phyloP scores from a whole-genome alignment of 2,113 vertebrate genomes.

The Rynchops niger region DNA sequence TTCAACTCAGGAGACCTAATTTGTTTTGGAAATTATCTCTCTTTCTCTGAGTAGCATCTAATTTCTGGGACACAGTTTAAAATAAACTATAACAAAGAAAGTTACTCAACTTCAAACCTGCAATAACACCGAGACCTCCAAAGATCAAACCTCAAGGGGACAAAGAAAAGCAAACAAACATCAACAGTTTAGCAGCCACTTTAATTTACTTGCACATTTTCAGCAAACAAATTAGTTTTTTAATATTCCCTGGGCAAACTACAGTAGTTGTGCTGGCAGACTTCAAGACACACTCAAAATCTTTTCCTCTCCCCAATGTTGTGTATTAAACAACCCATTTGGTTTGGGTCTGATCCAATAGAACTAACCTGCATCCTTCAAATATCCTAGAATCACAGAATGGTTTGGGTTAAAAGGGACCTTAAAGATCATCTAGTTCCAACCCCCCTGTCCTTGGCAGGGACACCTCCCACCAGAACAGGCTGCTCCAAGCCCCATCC shows the following conservation, averaged over 20 bases:
- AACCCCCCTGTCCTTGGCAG: neutral
- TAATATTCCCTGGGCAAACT: conserved; percentile 4
- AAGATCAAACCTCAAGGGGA: neutral
- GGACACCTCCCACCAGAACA: neutral
- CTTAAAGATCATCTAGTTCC: neutral
- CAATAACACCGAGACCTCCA: neutral
- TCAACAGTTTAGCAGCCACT: neutral
- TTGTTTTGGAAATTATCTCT: neutral
- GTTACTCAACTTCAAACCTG: neutral
- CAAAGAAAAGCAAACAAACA: neutral
- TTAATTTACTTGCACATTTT: neutral
- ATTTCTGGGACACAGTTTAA: neutral
- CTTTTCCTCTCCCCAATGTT: neutral
- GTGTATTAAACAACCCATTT: neutral
- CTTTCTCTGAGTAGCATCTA: neutral
- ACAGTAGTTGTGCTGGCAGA: neutral
- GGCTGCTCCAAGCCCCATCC: neutral
- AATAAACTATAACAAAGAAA: neutral
- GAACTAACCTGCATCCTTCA: neutral
- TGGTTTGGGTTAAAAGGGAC: neutral
- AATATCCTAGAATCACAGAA: neutral
- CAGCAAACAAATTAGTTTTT: neutral
- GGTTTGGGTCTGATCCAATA: neutral
- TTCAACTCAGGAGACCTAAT: neutral
- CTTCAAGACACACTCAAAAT: neutral